Percentiles rank a stretch among this genome's conserved stretches.
Evolutionary conservation across 2,797 vertebrate species (phyloP).

Genomic region (Hydrocynus forskahlii): DNA sequence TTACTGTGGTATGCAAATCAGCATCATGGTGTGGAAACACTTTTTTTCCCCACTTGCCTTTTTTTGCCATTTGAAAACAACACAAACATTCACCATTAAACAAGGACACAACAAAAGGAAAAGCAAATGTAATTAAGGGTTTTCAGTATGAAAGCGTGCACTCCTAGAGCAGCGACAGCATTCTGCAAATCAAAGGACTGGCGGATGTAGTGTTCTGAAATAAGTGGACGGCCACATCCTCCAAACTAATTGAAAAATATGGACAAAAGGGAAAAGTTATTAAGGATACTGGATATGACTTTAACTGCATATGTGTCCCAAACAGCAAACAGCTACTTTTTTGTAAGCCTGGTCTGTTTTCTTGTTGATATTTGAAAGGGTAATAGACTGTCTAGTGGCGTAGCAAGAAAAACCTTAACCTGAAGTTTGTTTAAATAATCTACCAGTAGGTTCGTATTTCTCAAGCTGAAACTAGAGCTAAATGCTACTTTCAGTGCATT

Average conservation of each 20-base stretch:
- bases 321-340: constrained; percentile 74
- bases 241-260: constrained; percentile 84
- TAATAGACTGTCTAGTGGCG: constrained; percentile 1
- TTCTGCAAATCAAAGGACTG: constrained; percentile 83
- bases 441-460: constrained; percentile 8
- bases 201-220: constrained; percentile 74
- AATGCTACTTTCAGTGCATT: background rate
- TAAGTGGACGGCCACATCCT: constrained; percentile 84
- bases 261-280: constrained; percentile 80
- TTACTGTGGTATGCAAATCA: constrained; percentile 63
- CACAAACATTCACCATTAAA: constrained; percentile 87
- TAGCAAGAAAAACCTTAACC: background rate
- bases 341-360: constrained; percentile 64
- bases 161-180: constrained; percentile 79
- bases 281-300: constrained; percentile 78
- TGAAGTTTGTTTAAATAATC: constrained; percentile 40
- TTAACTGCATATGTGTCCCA: constrained; percentile 72
- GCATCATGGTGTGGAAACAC: constrained; percentile 73
- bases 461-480: background rate
- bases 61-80: constrained; percentile 81
- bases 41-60: constrained; percentile 58
- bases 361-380: constrained; percentile 46
- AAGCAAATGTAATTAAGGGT: constrained; percentile 88
- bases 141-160: constrained; percentile 78
- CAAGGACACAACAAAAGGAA: constrained; percentile 85